A percentile compares a stretch with the other conserved stretches of the same genome.
phyloP scores from a whole-genome alignment of 2,113 vertebrate species.

The Tursiops truncatus region DNA sequence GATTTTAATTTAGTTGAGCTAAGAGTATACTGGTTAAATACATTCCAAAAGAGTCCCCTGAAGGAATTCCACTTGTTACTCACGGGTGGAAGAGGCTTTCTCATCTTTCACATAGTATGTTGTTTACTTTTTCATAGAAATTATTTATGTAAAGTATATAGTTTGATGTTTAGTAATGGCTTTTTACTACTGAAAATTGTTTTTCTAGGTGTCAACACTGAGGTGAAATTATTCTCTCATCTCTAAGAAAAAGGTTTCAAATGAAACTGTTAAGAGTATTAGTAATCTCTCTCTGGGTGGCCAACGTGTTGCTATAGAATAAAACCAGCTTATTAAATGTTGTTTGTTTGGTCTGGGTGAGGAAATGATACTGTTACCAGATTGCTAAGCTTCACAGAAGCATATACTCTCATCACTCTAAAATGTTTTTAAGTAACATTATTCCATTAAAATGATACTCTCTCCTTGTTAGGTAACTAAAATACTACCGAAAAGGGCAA shows the following conservation, averaged over 20 bases:
- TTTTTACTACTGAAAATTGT: conserved; percentile 3
- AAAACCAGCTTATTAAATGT: conserved; percentile 15
- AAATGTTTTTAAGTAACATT: neutral
- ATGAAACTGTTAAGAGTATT: neutral
- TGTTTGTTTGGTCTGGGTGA: conserved; percentile 4
- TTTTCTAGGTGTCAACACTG: neutral
- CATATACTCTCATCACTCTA: neutral
- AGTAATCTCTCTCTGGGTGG: neutral
- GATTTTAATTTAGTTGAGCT: neutral
- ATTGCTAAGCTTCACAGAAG: neutral
- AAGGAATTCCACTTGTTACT: neutral
- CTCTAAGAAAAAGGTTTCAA: neutral
- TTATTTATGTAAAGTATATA: neutral
- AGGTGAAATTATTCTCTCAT: neutral
- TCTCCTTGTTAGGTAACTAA: neutral
- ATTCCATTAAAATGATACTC: neutral
- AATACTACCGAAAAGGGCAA: neutral
- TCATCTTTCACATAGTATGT: neutral
- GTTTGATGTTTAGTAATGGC: neutral
- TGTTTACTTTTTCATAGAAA: neutral
- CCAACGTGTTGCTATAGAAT: neutral
- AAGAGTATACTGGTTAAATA: neutral
- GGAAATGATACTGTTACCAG: neutral
- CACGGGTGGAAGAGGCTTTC: neutral
- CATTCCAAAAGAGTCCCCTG: neutral